Base-by-base conservation (phyloP, 30 jellyfish, hydroid and myxozoan genomes). In the Pseudorhiza aurosa region DNA sequence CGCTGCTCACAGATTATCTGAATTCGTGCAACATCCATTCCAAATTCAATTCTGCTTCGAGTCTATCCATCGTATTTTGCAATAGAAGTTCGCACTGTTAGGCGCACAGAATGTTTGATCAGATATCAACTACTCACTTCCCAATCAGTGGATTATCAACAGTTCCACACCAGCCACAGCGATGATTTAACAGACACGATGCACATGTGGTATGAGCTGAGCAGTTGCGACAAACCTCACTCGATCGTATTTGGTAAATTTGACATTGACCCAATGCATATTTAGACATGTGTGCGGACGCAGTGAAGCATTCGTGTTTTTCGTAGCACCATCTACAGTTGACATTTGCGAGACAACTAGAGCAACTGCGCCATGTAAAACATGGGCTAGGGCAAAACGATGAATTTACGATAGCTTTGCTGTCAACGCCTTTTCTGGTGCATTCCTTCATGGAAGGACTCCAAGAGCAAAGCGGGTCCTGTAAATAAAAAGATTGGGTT, bases 131-230 rank as follows among this genome's bases (percentile, higher is more conserved):
- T 53, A 19, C 36, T 22, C 22, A 85, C 98, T 72, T 70, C 45
- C 98, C 98, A 77, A 62, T 77, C 31, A 87, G 77, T 0, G 98
- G 98, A 46, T 92, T 80, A 51, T 73, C 53, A 24, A 32, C 63
- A 43, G 88, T 77, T 14, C 72, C 83, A 55, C 96, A 85, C 98
- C 98, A 92, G 1, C 98, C 98, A 65, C 98, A 92, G 9, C 87
- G 89, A 64, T 79, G 91, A 65, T 74, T 62, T 7, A 87, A 63
- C 49, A 92, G 64, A 58, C 98, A 92, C 1, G 89, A 24, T 1
- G 81, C 73, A 65, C 98, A 92, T 1, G 65, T 43, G 32, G 89
- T 59, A 32, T 68, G 82, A 4, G 42, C 40, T n/a, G 87, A 68
- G 82, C 95, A 83, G 49, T 69, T 70, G 63, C 68, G 80, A 27